Percentiles rank a stretch among this genome's conserved stretches.
These are phyloP conservation scores for Cichlasoma orientale DNA, from an alignment of 2,797 vertebrate genomes.

Conservation along the genomic window DNA sequence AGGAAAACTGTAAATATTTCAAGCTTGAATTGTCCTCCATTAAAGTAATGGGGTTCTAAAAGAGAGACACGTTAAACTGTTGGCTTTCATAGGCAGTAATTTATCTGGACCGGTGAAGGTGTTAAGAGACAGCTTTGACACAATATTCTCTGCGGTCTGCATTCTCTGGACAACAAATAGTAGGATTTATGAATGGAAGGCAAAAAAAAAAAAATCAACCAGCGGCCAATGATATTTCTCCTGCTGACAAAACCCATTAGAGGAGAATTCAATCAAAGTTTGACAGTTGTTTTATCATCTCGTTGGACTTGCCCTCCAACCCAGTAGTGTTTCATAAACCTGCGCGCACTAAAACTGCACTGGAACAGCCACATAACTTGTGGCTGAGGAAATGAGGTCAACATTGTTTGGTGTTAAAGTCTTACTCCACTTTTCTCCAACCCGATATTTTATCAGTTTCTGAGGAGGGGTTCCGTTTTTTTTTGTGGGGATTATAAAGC, in stretches of 20 bases:
- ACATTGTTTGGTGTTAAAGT: conserved; percentile 46
- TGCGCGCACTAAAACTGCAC: conserved; percentile 29
- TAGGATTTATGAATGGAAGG: conserved; percentile 66
- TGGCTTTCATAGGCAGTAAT: conserved; percentile 71
- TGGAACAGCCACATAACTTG: conserved; percentile 38
- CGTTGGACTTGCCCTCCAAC: conserved; percentile 64
- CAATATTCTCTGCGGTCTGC: conserved; percentile 44
- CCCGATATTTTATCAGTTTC: conserved; percentile 17
- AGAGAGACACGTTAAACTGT: conserved; percentile 71
- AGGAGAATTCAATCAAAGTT: conserved; percentile 65
- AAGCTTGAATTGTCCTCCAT: conserved; percentile 70
- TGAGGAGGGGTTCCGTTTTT: background rate
- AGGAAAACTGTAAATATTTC: conserved; percentile 70
- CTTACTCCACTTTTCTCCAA: conserved; percentile 28
- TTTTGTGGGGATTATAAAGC: background rate
- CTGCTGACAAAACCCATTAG: conserved; percentile 56
- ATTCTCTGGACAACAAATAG: conserved; percentile 56
- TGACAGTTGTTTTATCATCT: conserved; percentile 61
- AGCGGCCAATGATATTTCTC: conserved; percentile 63
- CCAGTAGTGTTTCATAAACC: conserved; percentile 69
- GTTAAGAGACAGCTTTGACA: conserved; percentile 59
- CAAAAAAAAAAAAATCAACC: conserved; percentile 47
- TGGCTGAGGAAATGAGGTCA: conserved; percentile 57
- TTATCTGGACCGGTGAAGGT: conserved; percentile 66
- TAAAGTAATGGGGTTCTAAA: conserved; percentile 77